These are phyloP conservation scores for Macrotrachela quadricornifera DNA, from an alignment of 1,140 invertebrate genomes.

Conservation along the genomic window DNA sequence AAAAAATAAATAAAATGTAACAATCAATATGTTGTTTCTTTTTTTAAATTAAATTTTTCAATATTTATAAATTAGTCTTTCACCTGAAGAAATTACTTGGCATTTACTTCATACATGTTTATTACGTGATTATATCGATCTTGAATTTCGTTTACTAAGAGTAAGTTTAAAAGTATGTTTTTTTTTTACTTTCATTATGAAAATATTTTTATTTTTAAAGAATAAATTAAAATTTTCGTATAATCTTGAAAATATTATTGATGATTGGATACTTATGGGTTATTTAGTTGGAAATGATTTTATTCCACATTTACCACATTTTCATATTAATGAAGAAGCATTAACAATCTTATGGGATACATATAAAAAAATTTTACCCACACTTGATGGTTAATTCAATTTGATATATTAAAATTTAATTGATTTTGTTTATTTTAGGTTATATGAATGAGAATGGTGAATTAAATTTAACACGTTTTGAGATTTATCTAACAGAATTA, in stretches of 20 bases:
- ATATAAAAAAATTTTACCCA: slow-evolving; percentile 64
- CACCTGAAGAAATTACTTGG: slow-evolving; percentile 60
- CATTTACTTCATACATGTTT: slow-evolving; percentile 14
- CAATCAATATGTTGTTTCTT: not conserved
- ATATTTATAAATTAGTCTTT: slow-evolving; percentile 48
- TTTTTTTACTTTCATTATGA: not conserved
- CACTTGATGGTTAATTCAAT: slow-evolving; percentile 46
- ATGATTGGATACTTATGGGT: slow-evolving; percentile 67
- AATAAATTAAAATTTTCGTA: slow-evolving; percentile 47
- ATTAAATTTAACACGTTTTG: slow-evolving; percentile 60
- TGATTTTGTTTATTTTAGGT: slow-evolving; percentile 35
- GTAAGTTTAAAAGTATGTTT: not conserved
- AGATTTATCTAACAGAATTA: slow-evolving; percentile 51
- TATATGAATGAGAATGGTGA: slow-evolving; percentile 75
- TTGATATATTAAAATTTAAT: not conserved
- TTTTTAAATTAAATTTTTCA: not conserved
- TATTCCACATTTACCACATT: slow-evolving; percentile 71
- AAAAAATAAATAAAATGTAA: slow-evolving; percentile 15
- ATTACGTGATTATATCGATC: not conserved
- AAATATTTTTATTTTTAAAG: not conserved
- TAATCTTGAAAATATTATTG: slow-evolving; percentile 52
- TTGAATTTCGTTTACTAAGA: not conserved
- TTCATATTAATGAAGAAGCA: slow-evolving; percentile 73
- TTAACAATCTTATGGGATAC: slow-evolving; percentile 60
- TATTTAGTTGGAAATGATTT: slow-evolving; percentile 93